Evolutionary conservation across 2,113 vertebrate species (phyloP).

Genomic region (Psittacara wagleri): DNA sequence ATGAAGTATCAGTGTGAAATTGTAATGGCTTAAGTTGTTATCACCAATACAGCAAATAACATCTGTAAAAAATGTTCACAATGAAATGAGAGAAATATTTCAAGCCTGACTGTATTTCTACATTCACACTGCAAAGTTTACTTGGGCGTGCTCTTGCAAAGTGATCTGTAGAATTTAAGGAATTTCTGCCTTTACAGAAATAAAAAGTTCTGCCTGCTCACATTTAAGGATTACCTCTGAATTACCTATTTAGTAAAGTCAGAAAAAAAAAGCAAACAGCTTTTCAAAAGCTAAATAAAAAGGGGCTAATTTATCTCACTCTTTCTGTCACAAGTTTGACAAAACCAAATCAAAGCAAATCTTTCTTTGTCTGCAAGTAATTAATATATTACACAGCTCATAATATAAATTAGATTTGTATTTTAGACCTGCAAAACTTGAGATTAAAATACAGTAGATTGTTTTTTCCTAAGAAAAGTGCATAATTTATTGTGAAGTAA

Average conservation of each 20-base stretch:
- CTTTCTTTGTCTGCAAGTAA: background rate
- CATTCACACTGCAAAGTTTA: background rate
- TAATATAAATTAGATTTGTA: background rate
- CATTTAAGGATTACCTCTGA: background rate
- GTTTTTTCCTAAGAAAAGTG: background rate
- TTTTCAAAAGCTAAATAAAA: background rate
- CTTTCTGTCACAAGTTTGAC: background rate
- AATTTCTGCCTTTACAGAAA: background rate
- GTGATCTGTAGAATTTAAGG: background rate
- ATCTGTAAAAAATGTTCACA: background rate
- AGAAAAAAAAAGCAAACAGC: background rate
- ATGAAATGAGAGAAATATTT: background rate
- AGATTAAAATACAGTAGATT: background rate
- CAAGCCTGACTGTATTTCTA: background rate
- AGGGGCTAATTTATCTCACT: background rate
- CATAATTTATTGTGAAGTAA: background rate
- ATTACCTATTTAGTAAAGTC: background rate
- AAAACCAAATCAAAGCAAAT: background rate
- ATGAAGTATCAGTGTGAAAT: background rate
- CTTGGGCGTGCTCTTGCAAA: background rate
- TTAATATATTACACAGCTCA: background rate
- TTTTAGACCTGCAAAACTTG: background rate
- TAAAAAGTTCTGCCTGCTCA: background rate
- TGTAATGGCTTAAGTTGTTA: background rate
- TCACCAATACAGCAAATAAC: background rate